Conservation (phyloP, 2,113 vertebrate genomes). For the Grus americana region DNA sequence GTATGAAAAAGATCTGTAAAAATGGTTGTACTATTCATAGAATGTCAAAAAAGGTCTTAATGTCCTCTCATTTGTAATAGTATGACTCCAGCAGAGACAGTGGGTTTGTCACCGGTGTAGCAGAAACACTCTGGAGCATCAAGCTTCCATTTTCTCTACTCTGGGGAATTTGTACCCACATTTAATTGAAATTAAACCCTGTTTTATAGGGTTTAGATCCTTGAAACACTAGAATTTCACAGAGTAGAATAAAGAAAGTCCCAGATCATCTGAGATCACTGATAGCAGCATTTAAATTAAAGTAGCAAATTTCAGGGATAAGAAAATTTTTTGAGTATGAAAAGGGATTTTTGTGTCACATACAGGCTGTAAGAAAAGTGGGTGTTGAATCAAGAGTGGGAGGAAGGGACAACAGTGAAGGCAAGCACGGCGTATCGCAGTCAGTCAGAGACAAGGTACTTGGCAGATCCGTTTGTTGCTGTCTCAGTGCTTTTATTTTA, state of each 20-base stretch:
- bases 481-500: not conserved
- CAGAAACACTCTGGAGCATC: not conserved
- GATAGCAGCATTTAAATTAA: not conserved
- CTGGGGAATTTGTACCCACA: not conserved
- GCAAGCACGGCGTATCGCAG: not conserved
- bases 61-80: not conserved
- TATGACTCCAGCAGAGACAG: not conserved
- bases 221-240: not conserved
- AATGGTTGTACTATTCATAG: not conserved
- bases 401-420: not conserved
- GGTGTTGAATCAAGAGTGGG: not conserved
- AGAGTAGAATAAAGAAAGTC: not conserved
- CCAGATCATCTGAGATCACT: not conserved
- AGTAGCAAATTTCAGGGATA: not conserved
- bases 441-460: not conserved
- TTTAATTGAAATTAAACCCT: not conserved
- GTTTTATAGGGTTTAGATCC: not conserved
- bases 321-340: not conserved
- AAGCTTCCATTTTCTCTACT: not conserved
- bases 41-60: not conserved
- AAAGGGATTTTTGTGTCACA: not conserved
- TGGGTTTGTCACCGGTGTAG: not conserved
- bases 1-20: not conserved
- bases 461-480: not conserved
- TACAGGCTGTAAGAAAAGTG: not conserved